Conservation (phyloP, 30 jellyfish, hydroid and myxozoan species). For the Hydractinia echinata region DNA sequence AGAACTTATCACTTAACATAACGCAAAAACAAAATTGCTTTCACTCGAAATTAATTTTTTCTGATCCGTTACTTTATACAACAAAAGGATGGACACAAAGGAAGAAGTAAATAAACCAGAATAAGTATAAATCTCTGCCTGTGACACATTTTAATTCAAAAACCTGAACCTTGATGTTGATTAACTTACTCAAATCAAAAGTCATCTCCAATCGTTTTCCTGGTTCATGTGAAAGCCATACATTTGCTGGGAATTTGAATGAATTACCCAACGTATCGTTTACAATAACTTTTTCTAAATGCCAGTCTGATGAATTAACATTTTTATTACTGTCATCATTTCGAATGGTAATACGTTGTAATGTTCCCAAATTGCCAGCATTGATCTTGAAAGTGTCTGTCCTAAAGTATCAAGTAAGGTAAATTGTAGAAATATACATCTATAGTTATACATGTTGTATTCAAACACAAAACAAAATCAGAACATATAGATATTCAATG, state of each 20-base stretch:
- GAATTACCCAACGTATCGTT: constrained; percentile 65
- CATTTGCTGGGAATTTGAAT: constrained; percentile 81
- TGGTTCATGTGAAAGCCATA: constrained; percentile 91
- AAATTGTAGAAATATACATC: too few relatives aligned
- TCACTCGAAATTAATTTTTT: too few relatives aligned
- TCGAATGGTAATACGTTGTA: constrained; percentile 59
- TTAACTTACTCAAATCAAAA: constrained; percentile 15
- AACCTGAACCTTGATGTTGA: constrained; percentile 42
- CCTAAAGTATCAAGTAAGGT: constrained; percentile 31
- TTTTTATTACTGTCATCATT: constrained; percentile 66
- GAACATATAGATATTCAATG: not conserved
- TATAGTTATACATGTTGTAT: not conserved
- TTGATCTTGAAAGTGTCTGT: constrained; percentile 78
- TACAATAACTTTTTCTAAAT: constrained; percentile 68
- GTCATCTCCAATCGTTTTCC: constrained; percentile 72
- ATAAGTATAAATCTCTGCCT: not conserved
- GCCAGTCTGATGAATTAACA: constrained; percentile 88
- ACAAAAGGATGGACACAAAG: not conserved
- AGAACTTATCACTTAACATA: too few relatives aligned
- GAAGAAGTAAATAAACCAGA: not conserved
- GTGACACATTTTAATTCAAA: not conserved
- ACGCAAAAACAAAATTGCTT: too few relatives aligned
- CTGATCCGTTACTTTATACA: too few relatives aligned
- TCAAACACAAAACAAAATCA: not conserved
- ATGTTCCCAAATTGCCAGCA: constrained; percentile 84